Base-by-base conservation (phyloP, 2,113 vertebrate genomes). In the Telmatochromis brichardi region DNA sequence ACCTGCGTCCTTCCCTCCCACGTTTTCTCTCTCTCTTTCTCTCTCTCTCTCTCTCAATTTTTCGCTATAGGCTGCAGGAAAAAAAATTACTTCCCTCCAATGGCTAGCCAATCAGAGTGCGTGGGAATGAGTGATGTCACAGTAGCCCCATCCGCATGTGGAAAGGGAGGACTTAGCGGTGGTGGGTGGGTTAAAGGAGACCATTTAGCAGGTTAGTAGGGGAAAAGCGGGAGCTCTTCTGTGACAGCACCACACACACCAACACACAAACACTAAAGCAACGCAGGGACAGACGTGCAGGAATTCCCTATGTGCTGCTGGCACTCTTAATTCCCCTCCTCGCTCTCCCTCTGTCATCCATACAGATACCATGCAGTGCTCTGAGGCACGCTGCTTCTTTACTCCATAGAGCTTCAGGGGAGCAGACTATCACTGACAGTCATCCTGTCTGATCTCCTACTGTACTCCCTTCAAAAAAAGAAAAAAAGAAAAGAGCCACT, bases 81-180 rank as follows among this genome's bases (percentile, higher is more conserved):
- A 88, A 90, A 88, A 89, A 88, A 93, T 92, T 81, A 89, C 94
- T 95, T 95, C 94, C 94, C 94, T 94, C 94, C 91, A 84, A 37
- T 17, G 68, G 85, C 83, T 85, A 35, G 91, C 95, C 95, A 95
- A 96, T 95, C 89, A 78, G 91, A 92, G 84, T 73, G 78, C 35
- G 92, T 93, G 92, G 93, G 94, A 95, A 94, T 88, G 91, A 78
- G 57, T 94, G 94, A 95, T 82, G 93, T 95, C 95, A 95, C 92
- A 90, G 85, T 87, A 94, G 90, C 89, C 71, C 87, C 26, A 60
- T 92, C 86, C 86, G 88, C 87, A 83, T 91, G 85, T 87, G 87
- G 76, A 88, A 83, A 86, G 73, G 42, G 81, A 87, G 89, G 81
- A 73, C 12, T 45, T 82, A 81, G 85, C 14, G n/a, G 58, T 85